Evolutionary conservation across 2,888 invertebrate species (phyloP), one percentile per base, ranked within the genome.

Genomic region (Machimus atricapillus): DNA sequence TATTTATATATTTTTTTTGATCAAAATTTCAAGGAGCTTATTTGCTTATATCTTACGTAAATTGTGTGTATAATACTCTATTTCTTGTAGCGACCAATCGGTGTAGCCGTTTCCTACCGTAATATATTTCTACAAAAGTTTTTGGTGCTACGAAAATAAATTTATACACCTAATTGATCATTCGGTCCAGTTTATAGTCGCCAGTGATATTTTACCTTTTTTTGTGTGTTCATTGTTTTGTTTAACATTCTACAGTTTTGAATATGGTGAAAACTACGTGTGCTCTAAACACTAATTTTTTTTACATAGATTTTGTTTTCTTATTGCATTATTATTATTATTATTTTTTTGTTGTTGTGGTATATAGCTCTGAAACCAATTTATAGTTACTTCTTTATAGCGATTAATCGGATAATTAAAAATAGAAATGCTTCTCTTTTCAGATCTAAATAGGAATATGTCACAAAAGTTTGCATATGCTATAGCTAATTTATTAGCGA

Each of bases 351-450:
- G 34, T 34, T 76, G 3, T 76, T 76, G 5, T 37, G 34, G 34
- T 76, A 40, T 76, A 14, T 76, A 37, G 40, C 76, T n/a, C 14
- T 76, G 76, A 76, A 76, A 76, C 76, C 76, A 76, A 76, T 76
- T 34, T 76, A 76, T 76, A 76, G 76, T 76, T 76, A 76, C 76
- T 76, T 76, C 8, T 40, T n/a, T 40, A 34, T 34, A 76, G 76
- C 40, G 66, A 66, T 66, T 23, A 66, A 66, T 66, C 66, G 66
- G 66, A 66, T 66, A 66, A 66, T 27, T 66, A 19, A 66, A 40
- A 66, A 76, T 31, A 31, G 1, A 74, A 74, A 9, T 34, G 40
- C 1, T 19, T 74, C 16, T 31, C n/a, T 52, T 7, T 52, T 52
- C 8, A 2, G 8, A 76, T 19, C 16, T 16, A 37, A 1, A 34